Evolutionary conservation across 2,113 vertebrate genomes (phyloP), one percentile per base, ranked within the genome.

Genomic region (Amphiprion ocellaris): DNA sequence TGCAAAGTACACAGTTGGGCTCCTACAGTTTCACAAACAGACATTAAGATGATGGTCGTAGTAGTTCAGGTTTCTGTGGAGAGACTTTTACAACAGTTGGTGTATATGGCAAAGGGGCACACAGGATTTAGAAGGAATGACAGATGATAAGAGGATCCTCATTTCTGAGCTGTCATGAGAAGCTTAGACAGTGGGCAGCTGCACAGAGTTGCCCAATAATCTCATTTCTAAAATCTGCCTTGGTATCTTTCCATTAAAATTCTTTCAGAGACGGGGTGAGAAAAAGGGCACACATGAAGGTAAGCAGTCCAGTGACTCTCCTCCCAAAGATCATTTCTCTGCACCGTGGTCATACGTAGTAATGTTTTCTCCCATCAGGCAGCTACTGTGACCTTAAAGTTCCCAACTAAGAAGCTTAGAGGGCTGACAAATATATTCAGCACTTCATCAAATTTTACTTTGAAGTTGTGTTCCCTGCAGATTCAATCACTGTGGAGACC

Each of bases 401-500:
- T 84, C 54, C 75, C 63, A 87, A 83, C 79, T 92, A 90, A 92
- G 89, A 82, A 87, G 91, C 90, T 92, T 92, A 93, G 19, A 52
- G 50, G 28, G 33, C 62, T 83, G 79, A 79, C 69, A 85, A 84
- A 90, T 71, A 78, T 79, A 81, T 85, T 85, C 62, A 74, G 74
- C 67, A 84, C 89, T 87, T 92, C 67, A 92, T 92, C 68, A 89
- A 83, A 80, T 86, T 83, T 83, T 41, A 62, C 85, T 92, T 91
- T 90, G 83, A 90, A 92, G 79, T 77, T 71, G 49, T 79, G 62
- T 71, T 87, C 66, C 73, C 82, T 73, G 77, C 56, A 60, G 81
- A 82, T 81, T 61, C 76, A 69, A 74, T 87, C 58, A 63, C 82
- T 66, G 30, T 46, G 68, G 65, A 77, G 77, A 17, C 62, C 16